Evolutionary conservation across 2,797 vertebrate species (phyloP), one percentile per base, ranked within the genome.

Genomic region (Phalloptychus januarius): DNA sequence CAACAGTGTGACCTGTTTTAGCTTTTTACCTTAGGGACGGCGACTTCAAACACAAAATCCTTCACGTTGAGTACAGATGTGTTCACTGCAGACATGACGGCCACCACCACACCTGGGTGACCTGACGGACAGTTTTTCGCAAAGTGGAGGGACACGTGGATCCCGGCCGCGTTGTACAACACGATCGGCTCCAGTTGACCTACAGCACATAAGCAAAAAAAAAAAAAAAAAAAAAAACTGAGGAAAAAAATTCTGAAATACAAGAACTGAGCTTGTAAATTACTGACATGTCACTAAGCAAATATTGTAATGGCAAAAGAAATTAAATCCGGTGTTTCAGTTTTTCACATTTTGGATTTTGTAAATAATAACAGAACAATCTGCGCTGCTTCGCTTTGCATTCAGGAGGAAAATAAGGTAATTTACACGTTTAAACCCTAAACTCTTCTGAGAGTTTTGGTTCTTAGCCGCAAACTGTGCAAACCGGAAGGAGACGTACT

Each of bases 101-200:
- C 81, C 84, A 97, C 96, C 2, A 95, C 95, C 25, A 97, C 93
- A 0, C 89, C 92, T 0, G 96, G 95, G 28, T 87, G 92, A 76
- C 94, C 94, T 0, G 92, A 88, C 0, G 92, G 94, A 0, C 92
- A 85, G 0, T 94, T 94, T 89, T 86, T 92, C 79, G 96, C 92
- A 70, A 98, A 97, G 91, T 98, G 96, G 18, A 98, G 95, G 48
- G 97, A 95, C 42, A 96, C 95, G n/a, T 92, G 94, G 87, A 98
- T 91, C 5, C 97, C 97, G 0, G 93, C 91, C 25, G 84, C 91
- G 54, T 97, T 95, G 0, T 94, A 95, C 31, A 97, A 85, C 0
- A 94, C 96, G 45, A 98, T 73, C 0, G 97, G 97, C 16, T 95
- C 94, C 82, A 96, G 69, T 0, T 83, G 83, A 86, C 97, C 97